These are phyloP conservation scores for Linnaemya vulpina DNA, from an alignment of 2,888 invertebrate genomes.

Conservation along the genomic window DNA sequence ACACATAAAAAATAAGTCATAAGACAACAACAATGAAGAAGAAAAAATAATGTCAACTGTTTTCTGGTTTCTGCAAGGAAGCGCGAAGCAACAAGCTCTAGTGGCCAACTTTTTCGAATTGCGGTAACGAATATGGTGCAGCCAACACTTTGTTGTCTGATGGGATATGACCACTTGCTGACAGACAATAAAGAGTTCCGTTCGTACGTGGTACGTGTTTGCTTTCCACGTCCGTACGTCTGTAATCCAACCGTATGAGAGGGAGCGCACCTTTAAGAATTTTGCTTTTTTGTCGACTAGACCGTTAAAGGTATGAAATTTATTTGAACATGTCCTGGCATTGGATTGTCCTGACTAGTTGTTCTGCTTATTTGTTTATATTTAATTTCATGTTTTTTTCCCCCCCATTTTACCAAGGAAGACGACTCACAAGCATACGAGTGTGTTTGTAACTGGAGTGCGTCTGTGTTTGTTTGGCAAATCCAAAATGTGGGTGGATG, in stretches of 20 bases:
- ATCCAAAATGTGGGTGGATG: conserved; percentile 63
- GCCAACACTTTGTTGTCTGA: conserved; percentile 68
- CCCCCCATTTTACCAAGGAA: conserved; percentile 40
- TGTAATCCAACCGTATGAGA: conserved; percentile 34
- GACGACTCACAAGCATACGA: conserved; percentile 42
- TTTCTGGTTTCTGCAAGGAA: conserved; percentile 60
- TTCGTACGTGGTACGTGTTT: conserved; percentile 58
- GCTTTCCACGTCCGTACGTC: conserved; percentile 24
- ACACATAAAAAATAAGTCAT: conserved; percentile 33
- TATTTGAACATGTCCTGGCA: conserved; percentile 73
- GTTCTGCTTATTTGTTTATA: conserved; percentile 57
- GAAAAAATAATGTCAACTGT: conserved; percentile 46
- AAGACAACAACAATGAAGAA: conserved; percentile 40
- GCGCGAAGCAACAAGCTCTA: conserved; percentile 73
- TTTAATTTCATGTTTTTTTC: background rate
- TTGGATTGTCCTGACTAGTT: conserved; percentile 62
- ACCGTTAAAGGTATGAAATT: conserved; percentile 74
- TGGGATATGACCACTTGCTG: conserved; percentile 72
- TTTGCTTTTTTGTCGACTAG: conserved; percentile 64
- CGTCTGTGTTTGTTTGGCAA: conserved; percentile 45
- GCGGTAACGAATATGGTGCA: conserved; percentile 70
- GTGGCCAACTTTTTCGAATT: conserved; percentile 69
- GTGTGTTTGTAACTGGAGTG: background rate
- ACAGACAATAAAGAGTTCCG: conserved; percentile 72
- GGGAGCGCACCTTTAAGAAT: conserved; percentile 55